Percentiles rank a stretch among this genome's conserved stretches.
Evolutionary conservation across 2,888 invertebrate genomes (phyloP).

Genomic region (Alcis repandata): DNA sequence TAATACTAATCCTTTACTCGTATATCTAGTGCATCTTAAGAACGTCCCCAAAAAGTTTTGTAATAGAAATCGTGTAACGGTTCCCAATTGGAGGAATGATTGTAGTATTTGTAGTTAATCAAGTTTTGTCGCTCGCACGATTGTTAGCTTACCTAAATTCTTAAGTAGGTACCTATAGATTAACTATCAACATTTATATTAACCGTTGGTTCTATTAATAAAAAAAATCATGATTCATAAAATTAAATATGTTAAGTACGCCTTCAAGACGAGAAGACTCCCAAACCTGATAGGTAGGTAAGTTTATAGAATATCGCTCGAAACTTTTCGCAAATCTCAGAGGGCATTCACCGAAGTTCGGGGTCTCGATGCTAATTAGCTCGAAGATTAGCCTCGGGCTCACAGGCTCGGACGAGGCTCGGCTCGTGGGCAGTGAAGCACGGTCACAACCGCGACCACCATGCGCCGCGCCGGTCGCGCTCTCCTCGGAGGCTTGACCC

Average conservation of each 20-base stretch:
- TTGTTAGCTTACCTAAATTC: background rate
- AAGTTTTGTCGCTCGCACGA: too few species aligned
- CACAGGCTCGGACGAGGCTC: conserved; percentile 43
- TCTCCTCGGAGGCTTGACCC: conserved; percentile 47
- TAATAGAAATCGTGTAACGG: too few species aligned
- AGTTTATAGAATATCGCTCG: conserved; percentile 34
- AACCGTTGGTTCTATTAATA: background rate
- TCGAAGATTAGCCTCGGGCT: conserved; percentile 70
- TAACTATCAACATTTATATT: background rate
- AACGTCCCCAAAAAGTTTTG: too few species aligned
- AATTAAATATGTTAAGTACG: background rate
- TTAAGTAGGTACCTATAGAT: background rate
- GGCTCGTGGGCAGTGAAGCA: conserved; percentile 68
- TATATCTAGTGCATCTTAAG: too few species aligned
- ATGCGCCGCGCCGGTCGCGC: conserved; percentile 74
- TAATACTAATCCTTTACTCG: too few species aligned
- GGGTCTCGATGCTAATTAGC: conserved; percentile 75
- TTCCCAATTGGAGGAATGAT: too few species aligned
- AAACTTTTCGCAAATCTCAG: conserved; percentile 55
- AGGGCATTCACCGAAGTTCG: conserved; percentile 82
- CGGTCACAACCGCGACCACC: conserved; percentile 70
- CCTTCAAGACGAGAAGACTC: background rate
- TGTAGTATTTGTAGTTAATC: too few species aligned
- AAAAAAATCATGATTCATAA: background rate
- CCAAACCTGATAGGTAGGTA: conserved; percentile 18